A percentile compares a stretch with the other conserved stretches of the same genome.
Conservation (phyloP, 2,888 invertebrate species). For the Neria commutata region DNA sequence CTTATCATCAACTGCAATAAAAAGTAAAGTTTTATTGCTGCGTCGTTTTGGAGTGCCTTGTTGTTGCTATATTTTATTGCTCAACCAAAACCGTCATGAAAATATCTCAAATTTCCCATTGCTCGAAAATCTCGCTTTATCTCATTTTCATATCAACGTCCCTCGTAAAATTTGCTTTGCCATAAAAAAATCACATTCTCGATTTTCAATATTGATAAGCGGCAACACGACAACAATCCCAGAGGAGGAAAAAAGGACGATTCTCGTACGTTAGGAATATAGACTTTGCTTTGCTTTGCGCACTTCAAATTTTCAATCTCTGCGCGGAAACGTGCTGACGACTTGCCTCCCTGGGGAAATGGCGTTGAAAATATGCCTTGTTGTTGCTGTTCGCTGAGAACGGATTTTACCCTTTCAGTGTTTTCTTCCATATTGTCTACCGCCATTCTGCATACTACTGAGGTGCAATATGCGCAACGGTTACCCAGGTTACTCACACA, state of each 20-base stretch:
- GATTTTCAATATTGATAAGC: conserved; percentile 15
- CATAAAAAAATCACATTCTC: conserved; percentile 1
- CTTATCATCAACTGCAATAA: too few relatives aligned
- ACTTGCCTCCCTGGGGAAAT: conserved; percentile 8
- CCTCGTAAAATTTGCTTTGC: not conserved
- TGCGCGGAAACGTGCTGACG: not conserved
- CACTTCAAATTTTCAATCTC: too few relatives aligned
- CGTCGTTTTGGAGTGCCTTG: too few relatives aligned
- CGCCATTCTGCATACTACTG: too few relatives aligned
- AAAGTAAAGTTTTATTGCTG: too few relatives aligned
- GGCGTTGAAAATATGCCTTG: not conserved
- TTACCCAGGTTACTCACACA: too few relatives aligned
- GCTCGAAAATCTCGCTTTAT: too few relatives aligned
- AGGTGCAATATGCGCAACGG: not conserved
- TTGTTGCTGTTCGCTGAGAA: not conserved
- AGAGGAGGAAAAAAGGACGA: not conserved
- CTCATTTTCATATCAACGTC: conserved; percentile 2
- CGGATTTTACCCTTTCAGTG: not conserved
- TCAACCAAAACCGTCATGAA: too few relatives aligned
- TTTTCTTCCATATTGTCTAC: not conserved
- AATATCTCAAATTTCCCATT: too few relatives aligned
- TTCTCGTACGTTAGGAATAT: conserved; percentile 5
- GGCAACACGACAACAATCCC: not conserved
- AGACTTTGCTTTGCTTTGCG: not conserved
- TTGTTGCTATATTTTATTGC: too few relatives aligned